phyloP scores from a whole-genome alignment of 2,888 invertebrate species.

The Chironomus tentans region DNA sequence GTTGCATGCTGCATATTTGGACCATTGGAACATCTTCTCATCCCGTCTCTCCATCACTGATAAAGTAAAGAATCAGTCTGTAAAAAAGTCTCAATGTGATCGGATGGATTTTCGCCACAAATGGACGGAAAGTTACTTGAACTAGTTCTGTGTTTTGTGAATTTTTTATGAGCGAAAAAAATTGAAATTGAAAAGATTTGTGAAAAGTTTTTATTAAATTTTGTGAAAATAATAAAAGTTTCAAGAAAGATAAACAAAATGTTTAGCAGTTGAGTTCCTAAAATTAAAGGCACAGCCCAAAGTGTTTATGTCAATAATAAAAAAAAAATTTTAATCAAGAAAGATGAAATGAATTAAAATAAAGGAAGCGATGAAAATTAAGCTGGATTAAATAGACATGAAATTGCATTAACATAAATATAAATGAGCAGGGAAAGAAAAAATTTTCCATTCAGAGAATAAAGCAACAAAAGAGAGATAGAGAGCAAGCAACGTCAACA shows the following conservation, averaged over 20 bases:
- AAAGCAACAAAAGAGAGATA: not conserved
- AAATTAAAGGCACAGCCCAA: not conserved
- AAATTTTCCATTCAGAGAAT: not conserved
- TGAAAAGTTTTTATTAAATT: not conserved
- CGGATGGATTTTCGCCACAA: not conserved
- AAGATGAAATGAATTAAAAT: not conserved
- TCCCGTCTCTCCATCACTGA: not conserved
- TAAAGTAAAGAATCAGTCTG: not conserved
- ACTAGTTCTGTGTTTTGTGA: not conserved
- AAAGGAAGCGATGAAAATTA: not conserved
- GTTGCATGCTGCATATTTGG: not conserved
- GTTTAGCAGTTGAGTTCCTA: not conserved
- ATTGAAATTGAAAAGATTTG: not conserved
- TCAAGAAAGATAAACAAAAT: not conserved
- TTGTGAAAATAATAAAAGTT: not conserved
- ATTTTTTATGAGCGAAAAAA: not conserved
- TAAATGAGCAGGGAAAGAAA: not conserved
- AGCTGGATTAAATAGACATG: slow-evolving; percentile 20
- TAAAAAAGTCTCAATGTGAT: not conserved
- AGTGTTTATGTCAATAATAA: not conserved
- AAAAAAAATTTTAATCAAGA: not conserved
- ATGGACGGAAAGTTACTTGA: too few relatives aligned
- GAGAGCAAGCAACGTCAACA: not conserved
- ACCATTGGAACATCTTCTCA: not conserved
- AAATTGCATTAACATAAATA: not conserved